Base-by-base conservation (phyloP, 1,140 invertebrate genomes). In the Lepidurus apus region DNA sequence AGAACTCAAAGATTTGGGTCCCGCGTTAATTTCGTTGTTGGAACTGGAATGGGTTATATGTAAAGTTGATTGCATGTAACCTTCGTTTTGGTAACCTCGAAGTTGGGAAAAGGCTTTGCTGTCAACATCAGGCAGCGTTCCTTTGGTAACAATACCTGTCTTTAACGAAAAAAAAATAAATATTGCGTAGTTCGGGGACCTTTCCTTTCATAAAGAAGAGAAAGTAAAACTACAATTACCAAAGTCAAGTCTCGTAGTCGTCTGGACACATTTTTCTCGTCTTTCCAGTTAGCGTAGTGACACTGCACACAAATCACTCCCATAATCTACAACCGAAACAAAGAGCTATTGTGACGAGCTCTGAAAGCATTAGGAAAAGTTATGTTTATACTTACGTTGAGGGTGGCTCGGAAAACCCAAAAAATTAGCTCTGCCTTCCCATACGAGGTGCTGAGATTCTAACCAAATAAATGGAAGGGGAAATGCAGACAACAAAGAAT, bases 261-360 rank as follows among this genome's bases (percentile, higher is more conserved):
- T 79, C 84, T 84, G 17, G 83, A 74, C 8, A 87, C 83, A 42
- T 86, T 80, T 80, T 86, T 86, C 79, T 87, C 86, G 78, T 87
- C 86, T 81, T 85, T 86, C 86, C 86, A 87, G 26, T 83, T 83
- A 5, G 88, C 85, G 80, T 90, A 90, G n/a, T 89, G 86, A 0
- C 88, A 90, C 81, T 89, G 89, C n/a, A 90, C 87, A 74, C 89
- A 84, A 8, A 90, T 85, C 0, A 89, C 86, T 42, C 88, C 82
- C 74, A 83, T 78, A 21, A 83, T 81, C 82, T 83, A 77, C 42
- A 74, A 75, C 78, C 8, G 34, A 75, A 76, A 73, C 24, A 74
- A 17, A 42, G 44, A 79, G 2, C 17, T 21, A 6, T 43, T 42
- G 34, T 47, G 65, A 42, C 17, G 21, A n/a, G n/a, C 7, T 9